These are phyloP conservation scores for Platycheirus rosarum DNA, from an alignment of 2,888 invertebrate species.

Conservation along the genomic window DNA sequence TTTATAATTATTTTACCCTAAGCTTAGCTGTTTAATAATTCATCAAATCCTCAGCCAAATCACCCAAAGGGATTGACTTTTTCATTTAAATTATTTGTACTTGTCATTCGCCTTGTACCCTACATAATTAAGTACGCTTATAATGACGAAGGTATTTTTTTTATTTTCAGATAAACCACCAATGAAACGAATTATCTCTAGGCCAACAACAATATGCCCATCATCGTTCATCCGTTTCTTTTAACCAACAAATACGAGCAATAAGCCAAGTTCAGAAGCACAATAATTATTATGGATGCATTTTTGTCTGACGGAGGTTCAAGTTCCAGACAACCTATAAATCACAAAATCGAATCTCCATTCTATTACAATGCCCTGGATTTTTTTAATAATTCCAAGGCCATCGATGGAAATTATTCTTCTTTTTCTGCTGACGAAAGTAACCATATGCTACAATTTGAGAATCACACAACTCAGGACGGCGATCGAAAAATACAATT, in stretches of 20 bases:
- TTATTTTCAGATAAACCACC: not conserved
- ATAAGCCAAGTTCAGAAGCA: not conserved
- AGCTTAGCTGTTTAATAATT: no score
- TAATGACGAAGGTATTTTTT: no score
- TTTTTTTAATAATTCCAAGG: slow-evolving; percentile 51
- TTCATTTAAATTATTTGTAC: no score
- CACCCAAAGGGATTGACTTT: no score
- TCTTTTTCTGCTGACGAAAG: slow-evolving; percentile 21
- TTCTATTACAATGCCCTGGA: slow-evolving; percentile 48
- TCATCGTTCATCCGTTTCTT: no score
- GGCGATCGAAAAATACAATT: slow-evolving; percentile 37
- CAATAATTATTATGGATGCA: not conserved
- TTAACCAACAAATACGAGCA: slow-evolving; percentile 2
- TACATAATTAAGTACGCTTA: no score
- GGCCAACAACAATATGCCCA: not conserved
- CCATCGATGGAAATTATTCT: slow-evolving; percentile 16
- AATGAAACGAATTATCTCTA: not conserved
- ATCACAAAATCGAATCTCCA: slow-evolving; percentile 21
- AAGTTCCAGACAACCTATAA: slow-evolving; percentile 1
- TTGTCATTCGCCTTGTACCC: no score
- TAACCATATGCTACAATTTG: slow-evolving; percentile 27
- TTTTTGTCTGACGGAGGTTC: not conserved
- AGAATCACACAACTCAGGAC: slow-evolving; percentile 40
- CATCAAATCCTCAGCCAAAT: no score
- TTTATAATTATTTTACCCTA: no score